Conservation (phyloP, 2,797 vertebrate genomes). For the Martes flavigula region DNA sequence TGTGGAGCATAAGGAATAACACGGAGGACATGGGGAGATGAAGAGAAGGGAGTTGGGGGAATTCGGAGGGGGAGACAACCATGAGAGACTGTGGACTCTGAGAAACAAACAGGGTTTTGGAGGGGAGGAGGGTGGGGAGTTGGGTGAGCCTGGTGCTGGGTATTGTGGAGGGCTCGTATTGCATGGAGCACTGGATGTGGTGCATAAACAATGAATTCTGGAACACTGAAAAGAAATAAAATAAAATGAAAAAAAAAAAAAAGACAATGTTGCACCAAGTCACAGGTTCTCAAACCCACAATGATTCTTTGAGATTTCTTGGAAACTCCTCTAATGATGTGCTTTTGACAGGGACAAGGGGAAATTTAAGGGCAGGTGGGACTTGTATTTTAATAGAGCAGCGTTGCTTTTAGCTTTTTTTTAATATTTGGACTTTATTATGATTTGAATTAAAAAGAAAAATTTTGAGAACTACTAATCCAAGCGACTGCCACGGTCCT, state of each 20-base stretch:
- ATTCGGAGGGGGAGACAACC: no score
- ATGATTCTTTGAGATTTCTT: not conserved
- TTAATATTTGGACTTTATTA: not conserved
- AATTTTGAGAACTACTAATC: not conserved
- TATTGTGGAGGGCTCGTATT: no score
- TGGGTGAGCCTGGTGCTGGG: no score
- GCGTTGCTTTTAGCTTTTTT: not conserved
- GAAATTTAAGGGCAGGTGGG: not conserved
- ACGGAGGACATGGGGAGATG: no score
- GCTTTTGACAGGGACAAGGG: not conserved
- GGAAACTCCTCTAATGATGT: not conserved
- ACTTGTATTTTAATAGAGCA: not conserved
- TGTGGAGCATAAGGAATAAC: no score
- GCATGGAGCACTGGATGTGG: no score
- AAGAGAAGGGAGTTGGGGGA: no score
- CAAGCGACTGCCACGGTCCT: not conserved
- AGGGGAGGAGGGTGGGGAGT: no score
- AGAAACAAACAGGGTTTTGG: no score
- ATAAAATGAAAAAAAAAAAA: not conserved
- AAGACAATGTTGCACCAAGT: not conserved
- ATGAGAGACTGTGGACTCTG: no score
- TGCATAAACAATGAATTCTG: no score
- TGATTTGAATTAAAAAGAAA: not conserved
- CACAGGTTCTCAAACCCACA: not conserved
- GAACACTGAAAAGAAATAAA: no score